Base-by-base conservation (phyloP, 2,113 vertebrate genomes). In the Poeciliopsis occidentalis region DNA sequence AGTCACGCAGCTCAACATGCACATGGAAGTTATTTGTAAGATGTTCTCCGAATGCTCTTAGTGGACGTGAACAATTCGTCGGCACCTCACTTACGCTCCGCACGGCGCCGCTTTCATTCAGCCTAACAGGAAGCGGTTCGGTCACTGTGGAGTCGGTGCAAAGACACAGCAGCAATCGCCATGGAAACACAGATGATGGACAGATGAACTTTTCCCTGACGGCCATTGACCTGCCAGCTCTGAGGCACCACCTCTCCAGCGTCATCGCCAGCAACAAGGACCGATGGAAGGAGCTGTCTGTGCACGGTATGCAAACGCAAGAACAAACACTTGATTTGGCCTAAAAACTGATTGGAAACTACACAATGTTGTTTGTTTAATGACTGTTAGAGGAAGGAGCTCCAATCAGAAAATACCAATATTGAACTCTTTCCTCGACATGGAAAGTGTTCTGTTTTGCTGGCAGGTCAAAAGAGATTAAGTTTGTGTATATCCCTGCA, bases 191-290 rank as follows among this genome's bases (percentile, higher is more conserved):
- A 13, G 88, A 92, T 19, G 88, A 91, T 1, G 92, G 87, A 78
- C 86, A 54, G 95, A 96, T 61, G n/a, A 90, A 93, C 86, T 98
- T 97, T 86, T 97, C 97, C 19, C 89, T 98, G 71, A 88, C 93
- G 2, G 92, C 95, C 17, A 96, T 98, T 64, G 93, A 99, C 83
- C 91, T 98, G 80, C 93, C 94, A 8, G 93, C 90, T 47, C 95
- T 99, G 91, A 96, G 94, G 72, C 91, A 89, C 77, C 95, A 95
- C 84, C 94, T 98, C 71, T 94, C 96, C 61, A 94, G 95, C 29
- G 95, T 99, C 86, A 98, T 99, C 76, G 88, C 93, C 89, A 93
- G 96, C 89, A 99, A 99, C 94, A 99, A 98, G 86, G 97, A 97
- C 79, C 92, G 95, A 76, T 99, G 97, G 97, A 99, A 98, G 87